phyloP scores from a whole-genome alignment of 2,888 invertebrate species.

The Incurvaria masculella region DNA sequence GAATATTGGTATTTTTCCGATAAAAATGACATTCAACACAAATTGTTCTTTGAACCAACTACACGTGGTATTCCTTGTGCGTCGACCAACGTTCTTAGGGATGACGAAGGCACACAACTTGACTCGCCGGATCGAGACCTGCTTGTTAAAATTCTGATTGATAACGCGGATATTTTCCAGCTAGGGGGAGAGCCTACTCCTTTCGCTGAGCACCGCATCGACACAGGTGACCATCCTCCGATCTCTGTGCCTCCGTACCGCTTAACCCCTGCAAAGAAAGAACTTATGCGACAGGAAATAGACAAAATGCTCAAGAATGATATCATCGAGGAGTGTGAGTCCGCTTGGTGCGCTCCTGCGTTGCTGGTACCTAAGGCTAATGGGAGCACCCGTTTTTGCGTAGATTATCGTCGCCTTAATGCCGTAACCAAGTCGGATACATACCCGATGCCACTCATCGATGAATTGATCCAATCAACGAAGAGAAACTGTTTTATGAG shows the following conservation, averaged over 20 bases:
- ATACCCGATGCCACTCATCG: slow-evolving; percentile 29
- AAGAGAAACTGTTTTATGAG: slow-evolving; percentile 21
- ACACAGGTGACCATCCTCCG: slow-evolving; percentile 20
- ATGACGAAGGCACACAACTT: slow-evolving; percentile 1
- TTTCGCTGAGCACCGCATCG: slow-evolving; percentile 18
- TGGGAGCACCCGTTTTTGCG: slow-evolving; percentile 22
- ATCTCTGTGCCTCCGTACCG: slow-evolving; percentile 23
- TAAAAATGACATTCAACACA: neutral
- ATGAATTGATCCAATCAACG: slow-evolving; percentile 26
- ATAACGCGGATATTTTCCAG: slow-evolving; percentile 9
- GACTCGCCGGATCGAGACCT: neutral
- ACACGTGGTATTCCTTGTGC: neutral
- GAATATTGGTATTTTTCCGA: slow-evolving; percentile 3
- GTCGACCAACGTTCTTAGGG: neutral
- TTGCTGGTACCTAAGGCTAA: slow-evolving; percentile 26
- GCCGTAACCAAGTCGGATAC: slow-evolving; percentile 16
- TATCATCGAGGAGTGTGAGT: slow-evolving; percentile 28
- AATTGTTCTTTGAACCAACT: neutral
- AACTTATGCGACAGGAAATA: slow-evolving; percentile 19
- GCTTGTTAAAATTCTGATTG: too few species aligned
- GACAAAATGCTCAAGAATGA: slow-evolving; percentile 22
- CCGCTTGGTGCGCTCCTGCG: slow-evolving; percentile 26
- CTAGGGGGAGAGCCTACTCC: slow-evolving; percentile 12
- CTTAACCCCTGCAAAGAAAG: slow-evolving; percentile 18
- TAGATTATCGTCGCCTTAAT: slow-evolving; percentile 23